phyloP scores from a whole-genome alignment of 2,797 vertebrate genomes.

The Paguma larvata region DNA sequence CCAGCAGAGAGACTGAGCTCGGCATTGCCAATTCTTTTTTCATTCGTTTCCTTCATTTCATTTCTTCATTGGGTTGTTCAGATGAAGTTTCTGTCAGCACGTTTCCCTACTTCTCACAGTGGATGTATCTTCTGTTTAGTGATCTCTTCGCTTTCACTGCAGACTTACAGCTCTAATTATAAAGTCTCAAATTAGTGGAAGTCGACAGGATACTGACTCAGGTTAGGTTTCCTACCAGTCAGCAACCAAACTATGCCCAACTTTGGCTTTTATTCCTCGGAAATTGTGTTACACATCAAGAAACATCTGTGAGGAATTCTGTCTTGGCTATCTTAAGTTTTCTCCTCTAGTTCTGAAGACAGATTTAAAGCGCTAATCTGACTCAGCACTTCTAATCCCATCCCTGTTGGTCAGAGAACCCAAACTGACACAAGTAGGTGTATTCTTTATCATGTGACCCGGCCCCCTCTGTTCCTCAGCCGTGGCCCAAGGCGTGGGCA shows the following conservation, averaged over 20 bases:
- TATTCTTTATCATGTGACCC: not conserved
- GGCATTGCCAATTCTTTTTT: too few relatives aligned
- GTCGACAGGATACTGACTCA: not conserved
- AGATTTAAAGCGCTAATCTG: not conserved
- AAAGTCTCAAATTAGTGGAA: not conserved
- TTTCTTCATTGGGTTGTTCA: not conserved
- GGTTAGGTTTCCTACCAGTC: not conserved
- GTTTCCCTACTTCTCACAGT: not conserved
- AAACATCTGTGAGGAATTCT: not conserved
- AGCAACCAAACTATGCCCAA: not conserved
- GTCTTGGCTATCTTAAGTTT: not conserved
- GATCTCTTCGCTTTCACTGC: not conserved
- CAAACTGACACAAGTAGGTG: not conserved
- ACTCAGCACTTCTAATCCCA: not conserved
- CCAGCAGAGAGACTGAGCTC: not conserved
- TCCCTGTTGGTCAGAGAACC: not conserved
- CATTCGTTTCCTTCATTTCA: too few relatives aligned
- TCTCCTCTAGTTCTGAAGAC: slow-evolving; percentile 34
- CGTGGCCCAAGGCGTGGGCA: not conserved
- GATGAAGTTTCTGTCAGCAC: not conserved
- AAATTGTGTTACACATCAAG: not conserved
- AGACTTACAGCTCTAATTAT: not conserved
- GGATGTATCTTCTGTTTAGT: not conserved
- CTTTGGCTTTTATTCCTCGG: not conserved
- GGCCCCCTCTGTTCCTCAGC: not conserved